Evolutionary conservation across 2,888 invertebrate species (phyloP).

Genomic region (Trichopoda pennipes): DNA sequence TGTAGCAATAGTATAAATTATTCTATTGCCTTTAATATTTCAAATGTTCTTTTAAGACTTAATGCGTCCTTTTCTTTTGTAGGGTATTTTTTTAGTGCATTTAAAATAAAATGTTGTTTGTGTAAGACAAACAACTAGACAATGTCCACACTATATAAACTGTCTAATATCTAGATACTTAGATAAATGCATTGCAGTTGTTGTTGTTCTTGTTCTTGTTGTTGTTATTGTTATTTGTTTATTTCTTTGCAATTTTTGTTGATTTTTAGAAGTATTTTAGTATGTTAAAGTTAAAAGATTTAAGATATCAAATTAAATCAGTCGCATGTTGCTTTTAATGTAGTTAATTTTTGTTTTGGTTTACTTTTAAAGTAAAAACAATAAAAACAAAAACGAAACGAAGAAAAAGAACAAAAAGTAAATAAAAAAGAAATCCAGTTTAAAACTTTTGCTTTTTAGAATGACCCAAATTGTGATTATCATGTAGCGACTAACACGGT

Average conservation of each 20-base stretch:
- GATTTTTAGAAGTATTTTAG: constrained; percentile 21
- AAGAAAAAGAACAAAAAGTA: neutral
- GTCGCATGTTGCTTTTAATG: constrained; percentile 30
- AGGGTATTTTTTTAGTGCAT: constrained; percentile 7
- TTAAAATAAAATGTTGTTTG: neutral
- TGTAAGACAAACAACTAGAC: constrained; percentile 15
- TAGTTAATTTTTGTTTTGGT: constrained; percentile 22
- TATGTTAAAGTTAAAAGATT: constrained; percentile 25
- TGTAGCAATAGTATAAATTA: too few relatives aligned
- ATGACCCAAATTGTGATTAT: constrained; percentile 64
- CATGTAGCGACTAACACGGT: constrained; percentile 64
- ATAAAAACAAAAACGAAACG: neutral
- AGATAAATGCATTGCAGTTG: constrained; percentile 27
- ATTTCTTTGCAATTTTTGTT: constrained; percentile 2
- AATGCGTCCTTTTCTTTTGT: neutral
- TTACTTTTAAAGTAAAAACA: constrained; percentile 3
- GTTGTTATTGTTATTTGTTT: neutral
- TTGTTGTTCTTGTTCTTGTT: neutral
- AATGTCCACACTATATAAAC: constrained; percentile 38
- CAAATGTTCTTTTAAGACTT: neutral
- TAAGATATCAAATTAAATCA: constrained; percentile 34
- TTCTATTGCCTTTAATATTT: neutral
- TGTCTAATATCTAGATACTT: constrained; percentile 36
- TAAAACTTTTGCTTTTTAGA: constrained; percentile 41
- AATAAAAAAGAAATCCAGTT: constrained; percentile 30